Evolutionary conservation across 2,797 vertebrate genomes (phyloP).

Genomic region (Amphiprion clarkii): DNA sequence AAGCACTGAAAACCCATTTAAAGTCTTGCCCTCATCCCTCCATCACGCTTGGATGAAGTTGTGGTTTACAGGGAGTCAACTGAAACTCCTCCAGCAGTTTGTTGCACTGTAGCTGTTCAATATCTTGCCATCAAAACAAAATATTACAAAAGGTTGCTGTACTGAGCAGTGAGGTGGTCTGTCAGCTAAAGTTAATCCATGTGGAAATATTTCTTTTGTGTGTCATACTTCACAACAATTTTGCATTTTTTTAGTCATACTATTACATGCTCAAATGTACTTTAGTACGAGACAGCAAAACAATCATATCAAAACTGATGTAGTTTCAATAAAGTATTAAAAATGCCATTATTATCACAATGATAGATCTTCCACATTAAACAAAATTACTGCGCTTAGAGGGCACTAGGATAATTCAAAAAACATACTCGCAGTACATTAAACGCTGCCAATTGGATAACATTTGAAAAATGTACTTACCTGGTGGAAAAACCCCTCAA

Average conservation of each 20-base stretch:
- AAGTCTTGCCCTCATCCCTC: conserved; percentile 8
- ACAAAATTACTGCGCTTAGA: background rate
- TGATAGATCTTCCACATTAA: background rate
- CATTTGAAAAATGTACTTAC: conserved; percentile 62
- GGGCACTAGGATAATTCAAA: background rate
- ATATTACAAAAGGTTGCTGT: background rate
- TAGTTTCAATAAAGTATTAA: background rate
- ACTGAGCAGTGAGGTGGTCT: background rate
- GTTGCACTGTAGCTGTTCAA: background rate
- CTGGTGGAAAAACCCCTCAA: conserved; percentile 38
- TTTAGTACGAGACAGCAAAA: background rate
- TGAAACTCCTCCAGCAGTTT: conserved; percentile 6
- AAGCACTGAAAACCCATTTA: conserved; percentile 24
- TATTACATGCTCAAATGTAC: no score
- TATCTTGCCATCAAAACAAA: background rate
- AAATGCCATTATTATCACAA: background rate
- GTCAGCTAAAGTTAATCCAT: background rate
- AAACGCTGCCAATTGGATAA: background rate
- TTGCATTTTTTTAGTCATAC: background rate
- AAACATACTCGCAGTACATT: background rate
- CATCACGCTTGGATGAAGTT: background rate
- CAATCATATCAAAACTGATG: background rate
- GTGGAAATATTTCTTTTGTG: background rate
- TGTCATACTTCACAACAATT: background rate
- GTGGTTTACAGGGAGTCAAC: background rate